Conservation (phyloP, 2,113 vertebrate genomes). For the Dasyprocta punctata region DNA sequence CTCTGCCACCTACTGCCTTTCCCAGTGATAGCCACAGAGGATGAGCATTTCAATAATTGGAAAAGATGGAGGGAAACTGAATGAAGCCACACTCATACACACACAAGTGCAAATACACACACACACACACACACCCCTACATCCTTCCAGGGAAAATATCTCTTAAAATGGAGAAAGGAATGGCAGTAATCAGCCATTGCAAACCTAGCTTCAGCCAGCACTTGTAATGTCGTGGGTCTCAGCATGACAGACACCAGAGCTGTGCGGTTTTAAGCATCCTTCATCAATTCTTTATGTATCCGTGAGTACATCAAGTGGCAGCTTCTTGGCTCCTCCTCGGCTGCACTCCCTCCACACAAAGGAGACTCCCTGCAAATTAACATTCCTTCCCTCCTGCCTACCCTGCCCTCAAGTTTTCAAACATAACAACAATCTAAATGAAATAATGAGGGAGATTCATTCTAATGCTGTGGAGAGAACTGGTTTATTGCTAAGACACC, state of each 20-base stretch:
- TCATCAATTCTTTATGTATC: conserved; percentile 75
- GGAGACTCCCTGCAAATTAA: conserved; percentile 67
- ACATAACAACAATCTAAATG: conserved; percentile 80
- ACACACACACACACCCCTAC: neutral
- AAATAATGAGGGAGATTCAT: conserved; percentile 87
- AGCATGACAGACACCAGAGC: neutral
- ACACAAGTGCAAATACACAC: too few relatives aligned
- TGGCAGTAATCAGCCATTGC: accelerated
- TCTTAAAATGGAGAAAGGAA: neutral
- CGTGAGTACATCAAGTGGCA: conserved; percentile 47
- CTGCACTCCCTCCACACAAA: conserved; percentile 15
- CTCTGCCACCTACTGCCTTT: neutral
- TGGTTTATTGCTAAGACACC: conserved; percentile 88
- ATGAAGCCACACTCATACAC: neutral
- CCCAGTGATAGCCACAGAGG: neutral
- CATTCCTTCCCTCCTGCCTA: conserved; percentile 60
- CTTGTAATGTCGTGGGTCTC: neutral
- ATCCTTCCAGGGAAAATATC: neutral
- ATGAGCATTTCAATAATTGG: accelerated
- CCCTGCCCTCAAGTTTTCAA: conserved; percentile 77
- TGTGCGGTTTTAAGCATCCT: neutral
- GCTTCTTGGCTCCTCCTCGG: conserved; percentile 46
- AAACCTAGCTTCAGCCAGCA: neutral
- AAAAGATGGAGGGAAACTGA: neutral
- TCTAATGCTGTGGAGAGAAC: conserved; percentile 85